Base-by-base conservation (phyloP, 2,888 invertebrate species). In the Catocala sponsa region DNA sequence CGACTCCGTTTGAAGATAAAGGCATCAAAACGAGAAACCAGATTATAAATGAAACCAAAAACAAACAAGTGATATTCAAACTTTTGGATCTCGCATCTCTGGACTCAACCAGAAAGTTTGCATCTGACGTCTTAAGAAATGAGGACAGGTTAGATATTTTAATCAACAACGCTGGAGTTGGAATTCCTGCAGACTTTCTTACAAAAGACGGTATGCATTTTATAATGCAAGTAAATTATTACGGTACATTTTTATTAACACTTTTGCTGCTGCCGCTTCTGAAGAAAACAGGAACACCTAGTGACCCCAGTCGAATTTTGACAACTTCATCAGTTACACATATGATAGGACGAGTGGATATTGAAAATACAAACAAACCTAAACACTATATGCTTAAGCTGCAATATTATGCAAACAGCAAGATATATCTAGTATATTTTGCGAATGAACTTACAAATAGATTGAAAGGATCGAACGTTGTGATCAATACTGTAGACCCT, bases 151-250 rank as follows among this genome's bases (percentile, higher is more conserved):
- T 98, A 62, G 97, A 98, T 85, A 96, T 98, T 6, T 89, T 98
- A 7, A 95, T 98, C 50, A 98, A 98, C 83, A 98, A 98, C 83
- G 98, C 98, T 0, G 98, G 98, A 0, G 96, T 97, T 0, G 95
- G 96, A 5, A 12, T 63, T 2, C 63, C 60, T 7, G 4, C 0
- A 5, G 95, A 81, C 0, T 59, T 58, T 2, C 90, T 94, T 55
- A 97, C 97, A 25, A 95, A 96, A 75, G 98, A 98, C 80, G 97
- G 97, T 0, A 88, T 98, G 59, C 98, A 98, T 84, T 89, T 96
- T 68, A 97, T 97, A 6, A 98, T 98, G 97, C 98, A 97, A 33
- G 97, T 98, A 4, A 99, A 99, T 87, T 97, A 98, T 80, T 98
- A 97, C 86, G 98, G 99, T 0, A 98, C 98, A 25, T 99, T 98